A percentile compares a stretch with the other conserved stretches of the same genome.
phyloP scores from a whole-genome alignment of 2,113 vertebrate genomes.

The Merops nubicus region DNA sequence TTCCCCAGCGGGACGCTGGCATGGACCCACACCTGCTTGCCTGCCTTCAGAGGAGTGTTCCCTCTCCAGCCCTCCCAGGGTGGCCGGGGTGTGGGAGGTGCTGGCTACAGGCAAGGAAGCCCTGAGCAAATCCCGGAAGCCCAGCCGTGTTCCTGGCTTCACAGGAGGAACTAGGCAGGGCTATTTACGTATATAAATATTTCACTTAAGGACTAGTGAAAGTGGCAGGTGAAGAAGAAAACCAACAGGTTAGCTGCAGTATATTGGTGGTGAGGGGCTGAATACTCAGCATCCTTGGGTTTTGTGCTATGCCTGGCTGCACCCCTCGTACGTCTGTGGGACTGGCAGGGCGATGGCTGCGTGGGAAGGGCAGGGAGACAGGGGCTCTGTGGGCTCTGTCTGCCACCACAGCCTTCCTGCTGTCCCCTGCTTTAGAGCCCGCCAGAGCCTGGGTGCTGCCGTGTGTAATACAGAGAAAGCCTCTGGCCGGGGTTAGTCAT shows the following conservation, averaged over 20 bases:
- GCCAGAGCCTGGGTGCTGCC: not conserved
- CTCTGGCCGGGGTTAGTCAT: not conserved
- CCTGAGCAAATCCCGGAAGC: not conserved
- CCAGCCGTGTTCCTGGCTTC: rapidly evolving
- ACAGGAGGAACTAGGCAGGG: not conserved
- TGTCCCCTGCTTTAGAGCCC: rapidly evolving
- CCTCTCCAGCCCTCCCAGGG: not conserved
- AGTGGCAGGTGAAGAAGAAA: not conserved
- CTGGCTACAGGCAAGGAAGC: not conserved
- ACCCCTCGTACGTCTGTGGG: rapidly evolving
- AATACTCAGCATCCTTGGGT: rapidly evolving
- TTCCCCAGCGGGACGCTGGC: not conserved
- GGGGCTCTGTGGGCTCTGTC: not conserved
- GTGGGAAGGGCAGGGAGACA: not conserved
- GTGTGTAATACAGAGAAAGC: conserved; percentile 26
- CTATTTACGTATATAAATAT: not conserved
- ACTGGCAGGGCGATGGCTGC: not conserved
- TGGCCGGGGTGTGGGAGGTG: not conserved
- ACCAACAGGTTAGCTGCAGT: not conserved
- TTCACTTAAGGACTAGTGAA: not conserved
- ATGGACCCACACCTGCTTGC: not conserved
- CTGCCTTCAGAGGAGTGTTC: not conserved
- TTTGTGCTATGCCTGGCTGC: rapidly evolving
- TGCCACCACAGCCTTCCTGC: not conserved
- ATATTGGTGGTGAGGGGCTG: not conserved